Conservation (phyloP, 2,797 vertebrate genomes). For the Helostoma temminkii region DNA sequence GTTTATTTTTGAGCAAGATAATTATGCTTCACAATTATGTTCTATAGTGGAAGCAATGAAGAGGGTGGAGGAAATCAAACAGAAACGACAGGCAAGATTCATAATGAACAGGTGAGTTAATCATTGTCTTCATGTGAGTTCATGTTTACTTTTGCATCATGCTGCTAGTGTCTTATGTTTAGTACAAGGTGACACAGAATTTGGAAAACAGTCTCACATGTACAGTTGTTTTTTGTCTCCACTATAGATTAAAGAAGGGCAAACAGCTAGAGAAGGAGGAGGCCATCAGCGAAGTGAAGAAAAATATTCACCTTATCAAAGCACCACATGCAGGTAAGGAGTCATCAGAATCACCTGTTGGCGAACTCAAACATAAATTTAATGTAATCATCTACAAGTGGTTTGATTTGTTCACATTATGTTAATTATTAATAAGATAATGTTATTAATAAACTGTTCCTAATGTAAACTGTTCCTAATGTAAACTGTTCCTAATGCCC, state of each 20-base stretch:
- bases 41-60: constrained; percentile 93
- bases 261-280: constrained; percentile 93
- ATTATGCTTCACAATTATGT: neutral
- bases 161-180: neutral
- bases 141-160: neutral
- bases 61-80: constrained; percentile 94
- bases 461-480: no score
- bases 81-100: constrained; percentile 93
- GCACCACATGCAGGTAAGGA: constrained; percentile 92
- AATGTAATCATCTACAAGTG: neutral
- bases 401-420: constrained; percentile 1
- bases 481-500: neutral
- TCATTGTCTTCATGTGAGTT: neutral
- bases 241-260: constrained; percentile 91
- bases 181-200: neutral
- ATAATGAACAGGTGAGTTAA: constrained; percentile 94
- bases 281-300: constrained; percentile 95
- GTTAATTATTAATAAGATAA: constrained; percentile 1
- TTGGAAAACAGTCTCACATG: neutral
- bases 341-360: neutral
- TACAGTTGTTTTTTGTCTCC: constrained; percentile 9
- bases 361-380: neutral
- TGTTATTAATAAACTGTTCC: no score
- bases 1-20: neutral
- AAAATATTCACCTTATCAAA: constrained; percentile 96